Evolutionary conservation across 2,113 vertebrate species (phyloP), one percentile per base, ranked within the genome.

Genomic region (Hucho hucho): DNA sequence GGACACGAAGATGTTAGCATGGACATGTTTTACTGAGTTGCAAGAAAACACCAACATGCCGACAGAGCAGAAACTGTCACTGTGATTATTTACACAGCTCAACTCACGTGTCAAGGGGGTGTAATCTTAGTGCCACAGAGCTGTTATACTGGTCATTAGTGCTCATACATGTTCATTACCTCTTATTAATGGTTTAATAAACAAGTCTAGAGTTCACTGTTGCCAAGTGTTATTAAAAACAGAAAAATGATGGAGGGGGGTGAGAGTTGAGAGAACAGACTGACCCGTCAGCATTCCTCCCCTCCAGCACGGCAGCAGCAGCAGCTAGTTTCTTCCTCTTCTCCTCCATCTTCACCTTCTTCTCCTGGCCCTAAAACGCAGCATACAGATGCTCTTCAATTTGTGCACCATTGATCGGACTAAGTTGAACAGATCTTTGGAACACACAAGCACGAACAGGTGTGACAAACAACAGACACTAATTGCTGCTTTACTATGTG

Each of bases 251-350:
- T 0, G 29, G n/a, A 6, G 43, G n/a, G 29, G 16, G 28, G 13
- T n/a, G 67, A 58, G 14, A 76, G 25, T 29, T 46, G 1, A 22
- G 32, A 47, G 67, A 68, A 0, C 66, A 75, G 65, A 92, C 94
- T 85, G 46, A 98, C 97, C 97, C 97, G 75, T 99, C 98, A 4
- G 96, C 96, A 7, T 99, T 95, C 88, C 89, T 96, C 77, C 93
- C 93, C 75, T 90, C 83, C 84, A 98, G 86, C 73, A 95, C 86
- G 67, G 94, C 90, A 32, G 95, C 95, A 18, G 95, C 84, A 43
- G 95, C 93, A 6, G 90, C 80, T 14, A 96, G 88, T 83, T 92
- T 96, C 91, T 89, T 98, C 74, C 90, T 95, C 85, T 93, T 96
- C 85, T 97, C 95, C 81, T 96, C 96, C 81, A 93, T 92, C 86